Base-by-base conservation (phyloP, 2,113 vertebrate genomes). In the Castor canadensis region DNA sequence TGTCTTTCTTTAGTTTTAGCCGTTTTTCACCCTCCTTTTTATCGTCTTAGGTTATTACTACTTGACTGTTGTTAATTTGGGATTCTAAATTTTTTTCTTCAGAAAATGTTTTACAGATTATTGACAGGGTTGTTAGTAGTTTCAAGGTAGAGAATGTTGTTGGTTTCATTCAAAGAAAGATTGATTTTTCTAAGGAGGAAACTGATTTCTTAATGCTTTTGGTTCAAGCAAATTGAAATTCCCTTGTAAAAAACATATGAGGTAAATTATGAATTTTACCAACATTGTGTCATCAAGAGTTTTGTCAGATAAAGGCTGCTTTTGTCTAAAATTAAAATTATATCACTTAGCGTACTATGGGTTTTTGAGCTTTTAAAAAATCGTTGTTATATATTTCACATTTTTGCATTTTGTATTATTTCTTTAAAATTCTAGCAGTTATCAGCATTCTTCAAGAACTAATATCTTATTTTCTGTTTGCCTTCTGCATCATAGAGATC, bases 141-240 rank as follows among this genome's bases (percentile, higher is more conserved):
- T 88, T 94, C 15, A 6, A 87, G 10, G 38, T 91, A 81, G 30
- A 88, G 19, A 90, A 72, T 86, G 3, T 86, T 69, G 3, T 62
- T 94, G 86, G 35, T 69, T 80, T 94, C 16, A 47, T 60, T 58
- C 58, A 67, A 38, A 89, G 45, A 60, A 79, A 67, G 54, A 58
- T 64, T 87, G 12, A 69, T 95, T 64, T 79, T 95, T 92, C 91
- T 77, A 95, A 87, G 49, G 69, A 72, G 32, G 32, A 86, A 86
- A 89, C 5, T 60, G 16, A 69, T 72, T 81, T 91, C 66, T 85
- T 89, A 79, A 40, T 88, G 28, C 30, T 82, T 91, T 86, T 84
- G n/a, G 26, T 91, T 94, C 43, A 85, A 80, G 4, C 11, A 67
- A 64, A 81, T 94, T 83, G n/a, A 77, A 95, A 95, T 92, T 95